Base-by-base conservation (phyloP, 1,140 invertebrate species). In the Trichonephila clavata region DNA sequence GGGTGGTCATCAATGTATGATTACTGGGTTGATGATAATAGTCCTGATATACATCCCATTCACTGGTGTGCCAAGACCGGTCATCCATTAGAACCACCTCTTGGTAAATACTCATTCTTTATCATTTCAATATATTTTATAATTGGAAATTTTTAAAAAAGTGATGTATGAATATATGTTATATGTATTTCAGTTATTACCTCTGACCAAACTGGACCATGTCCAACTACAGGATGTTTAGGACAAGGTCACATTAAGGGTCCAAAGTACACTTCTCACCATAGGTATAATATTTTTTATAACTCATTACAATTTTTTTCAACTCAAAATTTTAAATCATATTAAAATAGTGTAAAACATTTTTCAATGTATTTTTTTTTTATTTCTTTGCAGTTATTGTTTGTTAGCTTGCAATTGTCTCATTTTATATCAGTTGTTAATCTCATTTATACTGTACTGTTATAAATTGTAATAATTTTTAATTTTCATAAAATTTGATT, bases 11-110 rank as follows among this genome's bases (percentile, higher is more conserved):
- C 97, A 94, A 97, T 97, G 93, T 98, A 98, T 95, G 97, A 98
- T 94, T 98, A 97, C 95, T 99, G 98, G 98, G 96, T 99, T 94
- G 97, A 98, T 95, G 98, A 99, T 95, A 98, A 99, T 96, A 98
- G 97, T 94, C 97, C 97, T 0, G 98, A 99, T 96, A 97, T 99
- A 95, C 98, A 99, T 96, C 98, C 98, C 21, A 97, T 98, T 94
- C 98, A 98, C 39, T 99, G 98, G 98, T 98, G 98, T 95, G 95
- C 97, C 93, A 98, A 98, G 96, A 99, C 98, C 4, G 97, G 97
- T 60, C 98, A 99, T 96, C 97, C 97, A 1, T 95, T 99, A 8
- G 98, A 99, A 96, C 97, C 97, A 2, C 98, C 98, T 14, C 60
- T 84, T 27, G 68, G 92, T 93, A 65, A 50, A 10, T 88, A 43